Evolutionary conservation across 1,140 invertebrate species (phyloP), one percentile per base, ranked within the genome.

Genomic region (Solen grandis): DNA sequence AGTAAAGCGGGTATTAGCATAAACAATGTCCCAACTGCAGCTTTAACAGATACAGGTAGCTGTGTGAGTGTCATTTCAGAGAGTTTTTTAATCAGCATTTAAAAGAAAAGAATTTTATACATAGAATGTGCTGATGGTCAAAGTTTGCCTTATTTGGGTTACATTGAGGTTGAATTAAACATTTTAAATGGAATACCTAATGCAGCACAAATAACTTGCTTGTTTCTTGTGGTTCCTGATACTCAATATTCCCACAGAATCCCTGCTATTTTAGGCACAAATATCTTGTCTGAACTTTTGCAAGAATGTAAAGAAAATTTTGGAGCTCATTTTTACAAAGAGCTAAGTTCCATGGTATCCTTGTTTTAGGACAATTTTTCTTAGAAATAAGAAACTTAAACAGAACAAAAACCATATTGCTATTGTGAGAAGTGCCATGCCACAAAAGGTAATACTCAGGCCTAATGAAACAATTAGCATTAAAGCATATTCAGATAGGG

Each of bases 241-340:
- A 59, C 57, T 14, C 10, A 59, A 22, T 59, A 14, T 59, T 59
- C 57, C n/a, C 19, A 8, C 10, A 59, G 8, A 8, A 59, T 22
- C 10, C 73, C 73, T 19, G 38, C 66, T 38, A n/a, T 76, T 36
- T 27, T 46, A 36, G 41, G 73, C 10, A 76, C 73, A 36, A 76
- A 76, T 76, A 50, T 76, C 46, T 66, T 76, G 36, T 35, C 25
- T 22, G 59, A 33, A 33, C 29, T 65, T 19, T 36, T 76, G 60
- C 27, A 41, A 10, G 19, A 38, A n/a, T 73, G 70, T 27, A 73
- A 50, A 36, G 8, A 57, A 13, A 60, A 73, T 16, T 41, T 22
- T 73, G 66, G 66, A 8, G 36, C 46, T n/a, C 13, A 50, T 70
- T 70, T 52, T 36, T 70, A 31, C 66, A 70, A 52, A 35, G 0